Evolutionary conservation across 2,888 invertebrate genomes (phyloP), one percentile per base, ranked within the genome.

Genomic region (Caenorhabditis becei): DNA sequence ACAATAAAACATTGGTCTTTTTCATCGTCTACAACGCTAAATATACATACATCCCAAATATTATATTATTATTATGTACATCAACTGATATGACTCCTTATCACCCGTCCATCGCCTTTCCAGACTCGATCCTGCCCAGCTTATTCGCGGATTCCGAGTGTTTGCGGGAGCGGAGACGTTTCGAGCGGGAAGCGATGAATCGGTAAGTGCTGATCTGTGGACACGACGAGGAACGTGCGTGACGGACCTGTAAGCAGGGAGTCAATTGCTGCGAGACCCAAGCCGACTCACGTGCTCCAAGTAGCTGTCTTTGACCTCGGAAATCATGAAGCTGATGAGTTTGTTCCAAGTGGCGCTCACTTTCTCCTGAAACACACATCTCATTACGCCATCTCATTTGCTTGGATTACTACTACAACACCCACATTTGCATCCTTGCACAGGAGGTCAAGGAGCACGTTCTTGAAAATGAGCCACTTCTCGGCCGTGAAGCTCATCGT

Each of bases 401-500:
- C 53, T n/a, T 58, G n/a, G n/a, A n/a, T n/a, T n/a, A n/a, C 56
- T 53, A 77, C 49, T 54, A 65, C 59, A 56, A 72, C 65, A 72
- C 70, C 62, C 11, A 75, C 74, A 71, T 72, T 80, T 61, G 75
- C 82, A 53, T 83, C 80, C 56, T 85, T 86, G 74, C 86, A 87
- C 37, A 90, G 83, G 24, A 85, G 83, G 26, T 84, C 77, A 44
- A 88, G 69, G 41, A 89, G 74, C 26, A 87, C 86, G 53, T 82
- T 86, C 77, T 90, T 90, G 82, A 90, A 90, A 58, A 89, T 85
- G 35, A 90, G 85, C 90, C 90, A 90, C 61, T 88, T 87, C 59
- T 87, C 87, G 41, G 90, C 90, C 11, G 88, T 89, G 82, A 90
- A 90, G 49, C 85, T 87, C 82, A 90, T 83, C 53, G 83, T 84